Base-by-base conservation (phyloP, 2,888 invertebrate species). In the Drosophila formosana region DNA sequence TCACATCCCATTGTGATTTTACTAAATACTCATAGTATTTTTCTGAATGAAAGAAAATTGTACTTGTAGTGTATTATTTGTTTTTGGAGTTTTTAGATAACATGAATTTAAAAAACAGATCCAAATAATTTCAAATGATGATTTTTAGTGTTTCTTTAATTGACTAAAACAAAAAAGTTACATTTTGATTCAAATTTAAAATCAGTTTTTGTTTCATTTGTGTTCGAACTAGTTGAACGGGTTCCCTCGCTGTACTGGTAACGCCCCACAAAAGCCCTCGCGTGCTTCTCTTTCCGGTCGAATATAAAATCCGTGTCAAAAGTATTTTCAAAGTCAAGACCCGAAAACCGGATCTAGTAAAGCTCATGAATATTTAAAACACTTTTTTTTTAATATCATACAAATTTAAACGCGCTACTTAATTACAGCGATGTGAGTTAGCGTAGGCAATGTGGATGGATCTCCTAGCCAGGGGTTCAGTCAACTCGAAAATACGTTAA, bases 211-310 rank as follows among this genome's bases (percentile, higher is more conserved):
- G 7, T 13, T 7, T 41, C 18, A 23, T 23, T 34, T 28, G 11
- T 43, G n/a, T 3, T 23, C 37, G 56, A 43, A 50, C 37, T 55
- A 43, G 46, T n/a, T 28, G 30, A 78, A 78, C 70, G 57, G 66
- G 75, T 79, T 85, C n/a, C 32, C 45, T 7, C 25, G 3, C n/a
- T 28, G 46, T 25, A 45, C 37, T 37, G 37, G 37, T 11, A 49
- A 49, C 58, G 43, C 63, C 50, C 26, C 30, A 53, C n/a, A 37
- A 50, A 51, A 53, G 34, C 11, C 57, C 61, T 72, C 71, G 67
- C 67, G 74, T 78, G 73, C 76, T 46, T 37, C 69, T 72, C 69
- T 88, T 84, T 82, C 82, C 88, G 88, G 82, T 72, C 39, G 28
- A 28, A 34, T 13, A 47, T 46, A 18, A 65, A 41, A 66, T 64